phyloP scores from a whole-genome alignment of 2,888 invertebrate species.

The Chymomyza procnemis region DNA sequence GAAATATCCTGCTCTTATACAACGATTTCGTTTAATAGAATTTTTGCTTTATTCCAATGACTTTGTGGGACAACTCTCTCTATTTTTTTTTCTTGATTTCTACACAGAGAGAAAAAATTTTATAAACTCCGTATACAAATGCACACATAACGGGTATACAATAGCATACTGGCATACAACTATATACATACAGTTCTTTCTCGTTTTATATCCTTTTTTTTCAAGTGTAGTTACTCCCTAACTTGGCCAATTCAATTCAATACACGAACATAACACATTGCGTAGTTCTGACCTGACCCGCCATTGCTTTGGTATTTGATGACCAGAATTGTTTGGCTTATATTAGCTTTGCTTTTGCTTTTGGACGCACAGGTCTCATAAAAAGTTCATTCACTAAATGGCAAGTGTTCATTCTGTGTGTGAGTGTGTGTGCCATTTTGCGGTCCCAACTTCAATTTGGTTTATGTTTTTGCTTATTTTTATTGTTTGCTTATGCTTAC shows the following conservation, averaged over 20 bases:
- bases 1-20: constrained; percentile 10
- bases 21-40: constrained; percentile 52
- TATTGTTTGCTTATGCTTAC: constrained; percentile 49
- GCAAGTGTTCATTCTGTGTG: constrained; percentile 40
- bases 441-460: constrained; percentile 56
- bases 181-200: neutral
- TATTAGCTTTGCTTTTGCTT: constrained; percentile 21
- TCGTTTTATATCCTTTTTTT: neutral
- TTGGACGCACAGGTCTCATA: constrained; percentile 40
- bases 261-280: constrained; percentile 21
- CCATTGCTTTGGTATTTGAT: constrained; percentile 6
- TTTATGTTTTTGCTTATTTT: constrained; percentile 64
- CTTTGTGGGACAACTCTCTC: constrained; percentile 6
- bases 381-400: constrained; percentile 63
- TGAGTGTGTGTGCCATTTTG: constrained; percentile 30
- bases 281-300: neutral
- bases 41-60: constrained; percentile 48
- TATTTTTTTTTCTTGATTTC: too few species aligned
- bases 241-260: constrained; percentile 50
- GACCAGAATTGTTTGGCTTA: constrained; percentile 56
- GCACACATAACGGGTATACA: too few species aligned
- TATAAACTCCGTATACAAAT: too few species aligned
- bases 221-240: neutral
- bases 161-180: too few species aligned
- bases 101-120: too few species aligned